Evolutionary conservation across 2,888 invertebrate genomes (phyloP), one percentile per base, ranked within the genome.

Genomic region (Pemphredon lugubris): DNA sequence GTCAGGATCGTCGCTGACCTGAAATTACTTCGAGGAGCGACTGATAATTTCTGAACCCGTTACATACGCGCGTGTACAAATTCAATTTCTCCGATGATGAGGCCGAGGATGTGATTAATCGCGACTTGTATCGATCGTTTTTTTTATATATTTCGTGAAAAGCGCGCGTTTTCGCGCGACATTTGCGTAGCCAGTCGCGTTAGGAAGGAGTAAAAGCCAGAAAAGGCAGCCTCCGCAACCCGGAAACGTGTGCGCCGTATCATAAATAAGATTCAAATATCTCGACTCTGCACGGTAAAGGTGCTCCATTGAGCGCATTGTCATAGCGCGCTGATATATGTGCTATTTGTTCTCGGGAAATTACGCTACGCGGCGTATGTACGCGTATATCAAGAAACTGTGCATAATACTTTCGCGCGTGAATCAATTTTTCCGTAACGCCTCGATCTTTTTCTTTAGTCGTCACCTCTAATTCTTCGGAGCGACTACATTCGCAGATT

Each of bases 221-320:
- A 37, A 65, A 64, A 51, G 51, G 34, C 51, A 34, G 34, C 54
- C 51, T 7, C 18, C 9, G 18, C 39, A 67, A 50, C 60, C 50
- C 54, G 67, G 60, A 50, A 70, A 60, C 59, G 6, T 37, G 20
- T 21, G 21, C 48, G 7, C 13, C 5, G 9, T 32, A 39, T 50
- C 54, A 45, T 45, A 67, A 70, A 70, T 67, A 70, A 70, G 55
- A 67, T 70, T 70, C 45, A 21, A 70, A 70, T 67, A 70, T 60
- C 55, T 30, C 32, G 55, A 55, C 48, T 7, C 34, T 70, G 60
- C 70, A 55, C 55, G 32, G 14, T 66, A 44, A 54, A 54, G 30
- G 42, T 20, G 18, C 48, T 39, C 53, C 59, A 69, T 69, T 54
- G 66, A 69, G 42, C 59, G 47, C 59, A 59, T 69, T 69, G 59